These are phyloP conservation scores for Mystacornis crossleyi DNA, from an alignment of 2,113 vertebrate genomes.

Conservation along the genomic window DNA sequence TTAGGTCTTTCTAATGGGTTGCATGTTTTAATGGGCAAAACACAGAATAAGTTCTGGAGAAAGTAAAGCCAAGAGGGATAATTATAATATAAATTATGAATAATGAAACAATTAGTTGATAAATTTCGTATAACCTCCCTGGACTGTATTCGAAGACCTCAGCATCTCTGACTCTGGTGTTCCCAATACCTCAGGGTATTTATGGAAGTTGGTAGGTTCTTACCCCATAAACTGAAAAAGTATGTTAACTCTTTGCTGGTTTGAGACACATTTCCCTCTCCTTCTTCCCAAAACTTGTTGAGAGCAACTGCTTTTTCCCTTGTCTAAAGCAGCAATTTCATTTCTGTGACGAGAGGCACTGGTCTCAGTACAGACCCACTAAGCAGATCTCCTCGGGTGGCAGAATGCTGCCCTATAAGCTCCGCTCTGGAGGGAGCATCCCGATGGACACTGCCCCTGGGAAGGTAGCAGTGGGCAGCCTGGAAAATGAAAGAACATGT, in stretches of 20 bases:
- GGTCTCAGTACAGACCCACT: fast-evolving
- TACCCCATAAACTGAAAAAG: background rate
- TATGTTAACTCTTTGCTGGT: background rate
- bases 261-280: background rate
- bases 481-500: background rate
- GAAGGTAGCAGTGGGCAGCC: background rate
- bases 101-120: background rate
- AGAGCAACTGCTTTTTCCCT: background rate
- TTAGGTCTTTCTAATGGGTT: background rate
- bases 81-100: background rate
- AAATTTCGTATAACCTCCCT: background rate
- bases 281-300: background rate
- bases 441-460: fast-evolving
- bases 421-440: background rate
- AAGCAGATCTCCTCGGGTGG: fast-evolving
- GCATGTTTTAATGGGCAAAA: background rate
- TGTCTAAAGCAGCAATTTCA: background rate
- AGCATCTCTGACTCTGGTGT: background rate
- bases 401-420: fast-evolving
- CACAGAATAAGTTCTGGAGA: background rate
- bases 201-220: background rate
- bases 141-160: background rate
- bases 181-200: background rate
- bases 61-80: background rate
- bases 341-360: fast-evolving